These are phyloP conservation scores for Pomatostomus ruficeps DNA, from an alignment of 2,113 vertebrate species.

Conservation along the genomic window DNA sequence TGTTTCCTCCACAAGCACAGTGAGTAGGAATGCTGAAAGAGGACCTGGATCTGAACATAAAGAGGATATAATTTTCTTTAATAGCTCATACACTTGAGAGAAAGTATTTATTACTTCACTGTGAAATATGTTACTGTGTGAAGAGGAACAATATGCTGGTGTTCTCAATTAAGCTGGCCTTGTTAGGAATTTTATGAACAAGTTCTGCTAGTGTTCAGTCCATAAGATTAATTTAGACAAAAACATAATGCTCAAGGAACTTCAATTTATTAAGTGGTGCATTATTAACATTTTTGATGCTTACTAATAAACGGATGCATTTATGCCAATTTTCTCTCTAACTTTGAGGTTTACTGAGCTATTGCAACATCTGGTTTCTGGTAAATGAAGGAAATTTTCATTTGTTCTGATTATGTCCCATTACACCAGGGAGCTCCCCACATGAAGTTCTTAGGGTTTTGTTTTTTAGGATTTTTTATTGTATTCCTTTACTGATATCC, in stretches of 20 bases:
- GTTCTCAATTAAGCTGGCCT: background rate
- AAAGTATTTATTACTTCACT: background rate
- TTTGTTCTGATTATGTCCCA: background rate
- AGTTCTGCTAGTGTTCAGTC: background rate
- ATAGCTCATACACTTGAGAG: background rate
- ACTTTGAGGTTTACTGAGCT: background rate
- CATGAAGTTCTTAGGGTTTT: background rate
- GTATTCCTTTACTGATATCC: background rate
- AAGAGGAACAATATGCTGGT: background rate
- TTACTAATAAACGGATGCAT: background rate
- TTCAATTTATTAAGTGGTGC: background rate
- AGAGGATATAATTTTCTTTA: background rate
- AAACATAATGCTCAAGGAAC: background rate
- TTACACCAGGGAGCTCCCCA: background rate
- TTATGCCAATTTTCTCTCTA: background rate
- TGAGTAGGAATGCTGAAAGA: background rate
- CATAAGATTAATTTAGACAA: background rate
- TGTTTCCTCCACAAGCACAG: background rate
- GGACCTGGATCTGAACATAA: background rate
- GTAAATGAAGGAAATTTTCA: background rate
- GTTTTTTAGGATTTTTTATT: background rate
- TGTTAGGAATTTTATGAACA: background rate
- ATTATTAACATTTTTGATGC: background rate
- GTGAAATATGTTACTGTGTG: background rate
- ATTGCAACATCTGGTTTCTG: background rate